Conservation (phyloP, 2,797 vertebrate genomes). For the Argyrosomus regius region DNA sequence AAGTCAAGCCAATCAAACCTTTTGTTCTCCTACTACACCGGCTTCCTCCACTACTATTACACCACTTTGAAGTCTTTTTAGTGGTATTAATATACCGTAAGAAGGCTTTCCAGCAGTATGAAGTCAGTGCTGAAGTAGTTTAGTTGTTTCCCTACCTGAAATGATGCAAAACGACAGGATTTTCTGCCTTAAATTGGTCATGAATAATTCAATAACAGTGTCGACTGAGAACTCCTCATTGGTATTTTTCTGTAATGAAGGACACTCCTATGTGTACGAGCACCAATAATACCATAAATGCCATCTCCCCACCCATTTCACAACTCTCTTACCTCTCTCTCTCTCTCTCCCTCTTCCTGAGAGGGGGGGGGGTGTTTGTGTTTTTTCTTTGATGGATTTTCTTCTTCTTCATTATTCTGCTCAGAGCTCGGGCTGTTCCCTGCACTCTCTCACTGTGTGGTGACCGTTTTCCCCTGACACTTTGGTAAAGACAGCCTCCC, state of each 20-base stretch:
- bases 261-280: slow-evolving; percentile 27
- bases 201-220: slow-evolving; percentile 63
- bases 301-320: slow-evolving; percentile 38
- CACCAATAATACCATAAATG: slow-evolving; percentile 46
- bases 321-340: slow-evolving; percentile 48
- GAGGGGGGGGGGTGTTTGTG: slow-evolving; percentile 27
- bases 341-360: slow-evolving; percentile 7
- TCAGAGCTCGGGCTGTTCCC: slow-evolving; percentile 67
- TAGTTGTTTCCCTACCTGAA: not conserved
- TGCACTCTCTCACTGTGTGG: slow-evolving; percentile 53
- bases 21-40: slow-evolving; percentile 57
- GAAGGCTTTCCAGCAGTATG: slow-evolving; percentile 44
- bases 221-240: slow-evolving; percentile 15
- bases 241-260: slow-evolving; percentile 40
- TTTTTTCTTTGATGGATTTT: slow-evolving; percentile 70
- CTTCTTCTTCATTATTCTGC: slow-evolving; percentile 77
- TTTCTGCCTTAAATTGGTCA: slow-evolving; percentile 27
- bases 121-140: slow-evolving; percentile 1
- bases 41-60: slow-evolving; percentile 44
- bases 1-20: slow-evolving; percentile 58
- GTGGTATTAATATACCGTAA: slow-evolving; percentile 50
- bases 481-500: slow-evolving; percentile 70
- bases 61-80: slow-evolving; percentile 21
- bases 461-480: slow-evolving; percentile 71
- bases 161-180: not conserved